Evolutionary conservation across 2,797 vertebrate genomes (phyloP).

Genomic region (Ataeniobius toweri): DNA sequence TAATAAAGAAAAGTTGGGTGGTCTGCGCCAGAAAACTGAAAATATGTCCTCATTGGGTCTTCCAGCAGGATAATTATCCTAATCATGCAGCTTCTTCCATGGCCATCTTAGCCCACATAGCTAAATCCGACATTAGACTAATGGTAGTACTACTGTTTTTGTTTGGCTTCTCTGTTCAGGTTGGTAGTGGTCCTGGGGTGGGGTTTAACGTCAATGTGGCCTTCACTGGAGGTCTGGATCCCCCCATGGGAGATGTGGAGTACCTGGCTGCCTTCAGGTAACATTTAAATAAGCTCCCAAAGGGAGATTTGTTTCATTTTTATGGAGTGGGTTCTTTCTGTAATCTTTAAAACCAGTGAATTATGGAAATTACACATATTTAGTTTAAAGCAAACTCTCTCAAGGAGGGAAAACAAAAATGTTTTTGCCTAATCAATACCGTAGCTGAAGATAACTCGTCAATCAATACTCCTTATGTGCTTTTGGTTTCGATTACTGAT

Average conservation of each 20-base stretch:
- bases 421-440: too few relatives aligned
- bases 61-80: background rate
- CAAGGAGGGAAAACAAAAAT: background rate
- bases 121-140: background rate
- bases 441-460: background rate
- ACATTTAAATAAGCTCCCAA: background rate
- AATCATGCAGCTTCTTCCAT: background rate
- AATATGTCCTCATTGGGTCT: background rate
- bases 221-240: constrained; percentile 94
- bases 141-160: background rate
- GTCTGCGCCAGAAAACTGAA: background rate
- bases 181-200: constrained; percentile 90
- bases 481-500: background rate
- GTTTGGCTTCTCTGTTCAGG: constrained; percentile 72
- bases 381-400: background rate
- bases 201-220: constrained; percentile 96
- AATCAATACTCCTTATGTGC: background rate
- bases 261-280: constrained; percentile 97
- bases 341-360: background rate
- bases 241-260: constrained; percentile 92
- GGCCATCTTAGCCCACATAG: too few relatives aligned
- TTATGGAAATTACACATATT: too few relatives aligned
- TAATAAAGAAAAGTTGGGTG: too few relatives aligned
- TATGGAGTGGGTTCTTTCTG: background rate
- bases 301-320: background rate